Conservation (phyloP, 1,140 invertebrate genomes). For the Cryptotermes secundus region DNA sequence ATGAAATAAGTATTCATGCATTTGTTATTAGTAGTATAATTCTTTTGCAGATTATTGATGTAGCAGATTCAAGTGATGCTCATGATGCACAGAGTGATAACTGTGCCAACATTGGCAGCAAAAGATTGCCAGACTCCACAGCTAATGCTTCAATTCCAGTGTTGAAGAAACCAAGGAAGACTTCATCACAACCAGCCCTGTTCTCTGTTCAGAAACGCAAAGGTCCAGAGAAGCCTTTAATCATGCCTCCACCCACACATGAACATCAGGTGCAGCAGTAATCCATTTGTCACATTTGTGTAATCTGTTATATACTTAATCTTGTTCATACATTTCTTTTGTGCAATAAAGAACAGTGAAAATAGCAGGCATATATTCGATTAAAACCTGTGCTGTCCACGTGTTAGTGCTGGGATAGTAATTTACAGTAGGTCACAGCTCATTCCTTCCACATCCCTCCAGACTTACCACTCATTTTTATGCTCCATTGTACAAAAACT, state of each 20-base stretch:
- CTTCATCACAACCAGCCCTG: not conserved
- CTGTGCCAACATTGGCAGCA: not conserved
- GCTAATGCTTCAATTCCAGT: not conserved
- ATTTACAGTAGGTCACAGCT: too few relatives aligned
- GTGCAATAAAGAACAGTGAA: too few relatives aligned
- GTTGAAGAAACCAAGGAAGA: not conserved
- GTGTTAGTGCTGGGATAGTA: too few relatives aligned
- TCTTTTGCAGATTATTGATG: constrained; percentile 5
- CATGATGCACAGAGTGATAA: not conserved
- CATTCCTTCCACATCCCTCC: too few relatives aligned
- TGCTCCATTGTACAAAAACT: too few relatives aligned
- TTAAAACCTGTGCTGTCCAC: too few relatives aligned
- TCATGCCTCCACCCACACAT: constrained; percentile 52
- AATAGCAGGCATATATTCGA: too few relatives aligned
- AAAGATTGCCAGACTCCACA: not conserved
- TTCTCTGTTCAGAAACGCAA: not conserved
- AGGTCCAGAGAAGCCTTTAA: constrained; percentile 38
- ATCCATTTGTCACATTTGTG: not conserved
- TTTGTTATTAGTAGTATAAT: not conserved
- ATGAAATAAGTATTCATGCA: not conserved
- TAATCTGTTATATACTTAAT: too few relatives aligned
- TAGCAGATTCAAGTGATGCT: not conserved
- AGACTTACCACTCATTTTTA: too few relatives aligned
- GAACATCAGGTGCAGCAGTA: constrained; percentile 46
- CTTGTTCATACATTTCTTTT: too few relatives aligned